Conservation (phyloP, 2,888 invertebrate species). For the Lasioglossum lativentre region DNA sequence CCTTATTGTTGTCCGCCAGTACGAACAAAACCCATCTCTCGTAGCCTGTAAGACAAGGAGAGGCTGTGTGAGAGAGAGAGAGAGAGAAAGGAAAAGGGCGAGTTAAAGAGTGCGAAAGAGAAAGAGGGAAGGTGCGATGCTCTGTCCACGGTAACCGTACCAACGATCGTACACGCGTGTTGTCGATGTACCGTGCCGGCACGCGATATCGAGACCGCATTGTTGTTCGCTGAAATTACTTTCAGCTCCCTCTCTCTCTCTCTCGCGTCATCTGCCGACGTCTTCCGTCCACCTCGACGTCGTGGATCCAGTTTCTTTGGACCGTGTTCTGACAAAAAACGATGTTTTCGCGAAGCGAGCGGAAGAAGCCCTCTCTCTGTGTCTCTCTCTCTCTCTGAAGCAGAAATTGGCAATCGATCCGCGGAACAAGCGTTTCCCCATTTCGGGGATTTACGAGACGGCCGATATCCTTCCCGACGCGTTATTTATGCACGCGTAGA, state of each 20-base stretch:
- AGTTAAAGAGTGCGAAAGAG: background rate
- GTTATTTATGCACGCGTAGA: constrained; percentile 72
- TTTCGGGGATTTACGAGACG: constrained; percentile 52
- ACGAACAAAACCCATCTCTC: constrained; percentile 55
- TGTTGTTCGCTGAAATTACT: constrained; percentile 60
- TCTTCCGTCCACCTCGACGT: background rate
- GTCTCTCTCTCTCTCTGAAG: no score
- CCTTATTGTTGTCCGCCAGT: constrained; percentile 58
- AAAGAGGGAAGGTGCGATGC: constrained; percentile 10
- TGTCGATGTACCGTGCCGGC: constrained; percentile 54
- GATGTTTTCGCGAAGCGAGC: background rate
- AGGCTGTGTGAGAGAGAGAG: background rate
- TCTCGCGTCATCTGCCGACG: constrained; percentile 27
- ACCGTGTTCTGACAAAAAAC: background rate
- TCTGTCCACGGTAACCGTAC: constrained; percentile 44
- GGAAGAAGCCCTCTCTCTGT: background rate
- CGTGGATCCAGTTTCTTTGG: background rate
- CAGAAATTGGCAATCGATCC: background rate
- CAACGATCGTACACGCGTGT: constrained; percentile 38
- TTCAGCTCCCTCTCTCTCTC: constrained; percentile 13
- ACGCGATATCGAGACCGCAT: constrained; percentile 70
- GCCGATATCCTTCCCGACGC: constrained; percentile 30
- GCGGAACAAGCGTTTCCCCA: background rate
- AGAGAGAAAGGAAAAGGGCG: background rate
- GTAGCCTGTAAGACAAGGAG: constrained; percentile 36